These are phyloP conservation scores for Oasisia sp. DNA, from an alignment of 2,888 invertebrate genomes.

Conservation along the genomic window DNA sequence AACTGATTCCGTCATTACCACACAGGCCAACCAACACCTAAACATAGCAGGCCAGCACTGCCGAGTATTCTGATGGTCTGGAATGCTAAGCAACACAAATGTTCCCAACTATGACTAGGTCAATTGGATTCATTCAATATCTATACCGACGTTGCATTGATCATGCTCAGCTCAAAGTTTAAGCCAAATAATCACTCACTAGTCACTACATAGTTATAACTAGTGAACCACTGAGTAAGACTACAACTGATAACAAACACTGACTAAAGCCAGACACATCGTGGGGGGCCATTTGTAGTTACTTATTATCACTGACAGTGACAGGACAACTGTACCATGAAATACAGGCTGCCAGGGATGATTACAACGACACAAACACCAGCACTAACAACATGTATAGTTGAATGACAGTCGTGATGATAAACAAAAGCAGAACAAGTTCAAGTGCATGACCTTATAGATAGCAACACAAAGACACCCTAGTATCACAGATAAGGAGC, in stretches of 20 bases:
- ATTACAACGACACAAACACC: neutral
- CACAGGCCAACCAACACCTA: neutral
- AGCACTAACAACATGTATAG: neutral
- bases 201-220: neutral
- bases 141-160: neutral
- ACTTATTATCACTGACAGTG: neutral
- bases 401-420: neutral
- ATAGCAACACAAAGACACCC: neutral
- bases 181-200: neutral
- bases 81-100: neutral
- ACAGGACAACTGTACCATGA: neutral
- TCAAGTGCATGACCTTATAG: neutral
- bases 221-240: neutral
- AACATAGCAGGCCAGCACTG: neutral
- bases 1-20: neutral
- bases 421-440: neutral
- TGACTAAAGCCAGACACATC: neutral
- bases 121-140: neutral
- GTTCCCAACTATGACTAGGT: neutral
- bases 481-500: conserved; percentile 1
- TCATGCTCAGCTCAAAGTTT: neutral
- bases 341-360: neutral
- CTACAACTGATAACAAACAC: neutral
- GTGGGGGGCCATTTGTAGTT: neutral
- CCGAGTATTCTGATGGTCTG: neutral